phyloP scores from a whole-genome alignment of 2,888 invertebrate genomes.

The Drosophila peninsularis region DNA sequence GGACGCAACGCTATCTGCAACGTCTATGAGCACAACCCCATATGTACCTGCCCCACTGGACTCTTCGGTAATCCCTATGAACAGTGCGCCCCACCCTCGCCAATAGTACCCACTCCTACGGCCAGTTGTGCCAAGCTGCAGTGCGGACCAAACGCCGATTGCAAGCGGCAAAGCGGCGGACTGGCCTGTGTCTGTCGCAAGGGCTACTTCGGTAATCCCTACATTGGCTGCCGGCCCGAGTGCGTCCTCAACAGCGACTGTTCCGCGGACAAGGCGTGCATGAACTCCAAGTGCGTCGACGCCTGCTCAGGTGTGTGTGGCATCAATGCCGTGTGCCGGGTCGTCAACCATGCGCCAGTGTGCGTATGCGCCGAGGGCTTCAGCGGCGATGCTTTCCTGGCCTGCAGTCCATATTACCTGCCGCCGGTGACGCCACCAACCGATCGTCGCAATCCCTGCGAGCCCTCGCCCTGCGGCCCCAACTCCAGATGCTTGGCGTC shows the following conservation, averaged over 20 bases:
- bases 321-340: slow-evolving; percentile 89
- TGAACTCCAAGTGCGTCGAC: slow-evolving; percentile 91
- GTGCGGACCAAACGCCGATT: slow-evolving; percentile 91
- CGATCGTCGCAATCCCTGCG: slow-evolving; percentile 88
- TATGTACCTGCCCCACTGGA: slow-evolving; percentile 89
- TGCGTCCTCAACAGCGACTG: slow-evolving; percentile 94
- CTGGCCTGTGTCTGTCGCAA: slow-evolving; percentile 90
- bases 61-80: slow-evolving; percentile 92
- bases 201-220: slow-evolving; percentile 92
- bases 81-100: slow-evolving; percentile 87
- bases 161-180: slow-evolving; percentile 88
- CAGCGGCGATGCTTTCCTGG: slow-evolving; percentile 90
- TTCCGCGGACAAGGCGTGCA: slow-evolving; percentile 88
- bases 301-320: slow-evolving; percentile 92
- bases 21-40: slow-evolving; percentile 90
- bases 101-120: slow-evolving; percentile 77
- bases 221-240: slow-evolving; percentile 90
- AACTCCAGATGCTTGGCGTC: slow-evolving; percentile 91
- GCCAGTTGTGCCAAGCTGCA: slow-evolving; percentile 88
- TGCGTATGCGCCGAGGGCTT: slow-evolving; percentile 90
- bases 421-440: slow-evolving; percentile 82
- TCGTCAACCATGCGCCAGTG: slow-evolving; percentile 90
- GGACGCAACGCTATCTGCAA: slow-evolving; percentile 90
- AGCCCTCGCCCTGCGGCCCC: slow-evolving; percentile 93
- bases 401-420: slow-evolving; percentile 87